Evolutionary conservation across 2,113 vertebrate species (phyloP).

Genomic region (Pomatorhinus ruficollis): DNA sequence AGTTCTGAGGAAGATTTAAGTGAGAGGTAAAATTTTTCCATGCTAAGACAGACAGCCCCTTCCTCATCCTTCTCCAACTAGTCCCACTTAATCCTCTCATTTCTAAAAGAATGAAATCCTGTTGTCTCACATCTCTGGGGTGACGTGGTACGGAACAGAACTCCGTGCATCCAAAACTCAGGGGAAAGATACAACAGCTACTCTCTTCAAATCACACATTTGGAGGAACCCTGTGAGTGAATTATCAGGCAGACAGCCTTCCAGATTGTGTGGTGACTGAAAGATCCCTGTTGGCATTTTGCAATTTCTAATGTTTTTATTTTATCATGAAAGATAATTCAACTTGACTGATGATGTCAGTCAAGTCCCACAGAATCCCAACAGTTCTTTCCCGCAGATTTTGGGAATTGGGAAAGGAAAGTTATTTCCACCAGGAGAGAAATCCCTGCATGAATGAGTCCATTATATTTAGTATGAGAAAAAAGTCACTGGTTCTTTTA

Average conservation of each 20-base stretch:
- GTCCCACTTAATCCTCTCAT: not conserved
- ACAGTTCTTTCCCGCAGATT: not conserved
- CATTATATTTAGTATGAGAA: not conserved
- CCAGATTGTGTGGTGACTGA: too few relatives aligned
- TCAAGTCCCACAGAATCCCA: not conserved
- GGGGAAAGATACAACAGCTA: not conserved
- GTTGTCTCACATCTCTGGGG: not conserved
- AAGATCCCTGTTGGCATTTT: not conserved
- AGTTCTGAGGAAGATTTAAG: conserved; percentile 25
- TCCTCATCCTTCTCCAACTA: not conserved
- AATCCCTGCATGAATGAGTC: not conserved
- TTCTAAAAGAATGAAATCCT: not conserved
- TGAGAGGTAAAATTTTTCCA: conserved; percentile 5
- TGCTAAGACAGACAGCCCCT: not conserved
- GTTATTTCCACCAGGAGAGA: not conserved
- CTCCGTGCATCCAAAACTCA: not conserved
- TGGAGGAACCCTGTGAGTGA: not conserved
- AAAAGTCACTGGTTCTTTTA: not conserved
- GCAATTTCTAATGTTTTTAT: not conserved
- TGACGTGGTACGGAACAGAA: not conserved
- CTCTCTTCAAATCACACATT: not conserved
- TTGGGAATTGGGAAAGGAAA: not conserved
- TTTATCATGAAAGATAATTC: not conserved
- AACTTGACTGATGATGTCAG: not conserved
- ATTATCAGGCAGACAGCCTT: too few relatives aligned